Conservation (phyloP, 1,140 invertebrate genomes). For the Scaptomyza pallida region DNA sequence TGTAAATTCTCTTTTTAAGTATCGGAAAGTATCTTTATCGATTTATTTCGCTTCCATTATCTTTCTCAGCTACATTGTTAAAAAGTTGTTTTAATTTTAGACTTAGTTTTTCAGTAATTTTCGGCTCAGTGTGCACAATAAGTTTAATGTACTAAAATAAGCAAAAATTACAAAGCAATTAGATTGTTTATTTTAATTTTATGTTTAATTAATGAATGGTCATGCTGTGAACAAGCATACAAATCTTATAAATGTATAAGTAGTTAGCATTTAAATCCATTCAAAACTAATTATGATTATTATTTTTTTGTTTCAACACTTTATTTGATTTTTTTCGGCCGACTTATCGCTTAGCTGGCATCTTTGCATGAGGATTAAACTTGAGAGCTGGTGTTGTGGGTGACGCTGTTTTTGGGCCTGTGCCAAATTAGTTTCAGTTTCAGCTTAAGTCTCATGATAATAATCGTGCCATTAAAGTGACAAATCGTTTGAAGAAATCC, state of each 20-base stretch:
- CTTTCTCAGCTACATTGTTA: too few species aligned
- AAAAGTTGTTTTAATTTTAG: too few species aligned
- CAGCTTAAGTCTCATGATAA: constrained; percentile 33
- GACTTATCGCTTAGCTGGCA: constrained; percentile 21
- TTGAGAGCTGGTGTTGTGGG: constrained; percentile 23
- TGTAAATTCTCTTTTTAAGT: too few species aligned
- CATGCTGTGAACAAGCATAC: constrained; percentile 24
- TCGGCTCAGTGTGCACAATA: too few species aligned
- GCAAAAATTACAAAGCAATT: too few species aligned
- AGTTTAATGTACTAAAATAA: too few species aligned
- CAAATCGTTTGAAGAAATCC: constrained; percentile 50
- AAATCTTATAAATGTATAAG: constrained; percentile 21
- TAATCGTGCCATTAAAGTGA: constrained; percentile 58
- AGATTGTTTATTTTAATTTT: neutral
- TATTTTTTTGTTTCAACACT: neutral
- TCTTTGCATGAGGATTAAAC: constrained; percentile 17
- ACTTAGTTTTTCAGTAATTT: too few species aligned
- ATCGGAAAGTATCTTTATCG: too few species aligned
- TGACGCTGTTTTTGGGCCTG: constrained; percentile 60
- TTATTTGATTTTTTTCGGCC: neutral
- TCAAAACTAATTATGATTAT: constrained; percentile 4
- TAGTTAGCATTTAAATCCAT: constrained; percentile 13
- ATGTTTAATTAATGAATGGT: constrained; percentile 3
- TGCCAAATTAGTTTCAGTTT: constrained; percentile 65
- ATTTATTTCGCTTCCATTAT: too few species aligned